Evolutionary conservation across 2,113 vertebrate species (phyloP).

Genomic region (Zosterops pallidus): DNA sequence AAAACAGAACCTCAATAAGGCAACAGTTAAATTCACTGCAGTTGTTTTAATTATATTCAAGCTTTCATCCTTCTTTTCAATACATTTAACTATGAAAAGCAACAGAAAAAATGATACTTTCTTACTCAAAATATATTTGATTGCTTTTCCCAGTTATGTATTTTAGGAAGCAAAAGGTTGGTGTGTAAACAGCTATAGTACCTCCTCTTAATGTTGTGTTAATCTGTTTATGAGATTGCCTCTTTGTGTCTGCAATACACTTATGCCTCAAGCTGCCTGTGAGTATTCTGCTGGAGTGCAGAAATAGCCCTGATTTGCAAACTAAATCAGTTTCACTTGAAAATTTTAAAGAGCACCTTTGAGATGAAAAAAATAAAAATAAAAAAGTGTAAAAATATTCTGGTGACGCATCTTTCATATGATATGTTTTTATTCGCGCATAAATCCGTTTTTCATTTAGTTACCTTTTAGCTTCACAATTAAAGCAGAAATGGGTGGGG

Average conservation of each 20-base stretch:
- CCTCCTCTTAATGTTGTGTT: not conserved
- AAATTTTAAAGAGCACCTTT: not conserved
- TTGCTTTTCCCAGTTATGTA: not conserved
- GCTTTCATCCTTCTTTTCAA: not conserved
- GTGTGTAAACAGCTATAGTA: not conserved
- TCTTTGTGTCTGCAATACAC: not conserved
- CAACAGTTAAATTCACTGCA: not conserved
- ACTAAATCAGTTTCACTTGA: not conserved
- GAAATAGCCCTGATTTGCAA: constrained; percentile 8
- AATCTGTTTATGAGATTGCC: constrained; percentile 12
- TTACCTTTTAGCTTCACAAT: not conserved
- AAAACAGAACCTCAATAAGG: not conserved
- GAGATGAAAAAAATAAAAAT: not conserved
- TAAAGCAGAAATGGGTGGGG: not conserved
- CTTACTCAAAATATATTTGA: not conserved
- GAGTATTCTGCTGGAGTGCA: not conserved
- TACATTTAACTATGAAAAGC: not conserved
- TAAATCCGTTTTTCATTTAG: not conserved
- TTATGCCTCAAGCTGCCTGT: not conserved
- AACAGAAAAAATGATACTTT: not conserved
- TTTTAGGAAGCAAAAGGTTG: not conserved
- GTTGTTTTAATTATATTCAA: not conserved
- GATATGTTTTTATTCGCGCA: not conserved
- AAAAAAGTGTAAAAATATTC: not conserved
- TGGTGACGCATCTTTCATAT: not conserved